Percentiles rank a stretch among this genome's conserved stretches.
These are phyloP conservation scores for Macropis europaea DNA, from an alignment of 2,888 invertebrate species.

Conservation along the genomic window DNA sequence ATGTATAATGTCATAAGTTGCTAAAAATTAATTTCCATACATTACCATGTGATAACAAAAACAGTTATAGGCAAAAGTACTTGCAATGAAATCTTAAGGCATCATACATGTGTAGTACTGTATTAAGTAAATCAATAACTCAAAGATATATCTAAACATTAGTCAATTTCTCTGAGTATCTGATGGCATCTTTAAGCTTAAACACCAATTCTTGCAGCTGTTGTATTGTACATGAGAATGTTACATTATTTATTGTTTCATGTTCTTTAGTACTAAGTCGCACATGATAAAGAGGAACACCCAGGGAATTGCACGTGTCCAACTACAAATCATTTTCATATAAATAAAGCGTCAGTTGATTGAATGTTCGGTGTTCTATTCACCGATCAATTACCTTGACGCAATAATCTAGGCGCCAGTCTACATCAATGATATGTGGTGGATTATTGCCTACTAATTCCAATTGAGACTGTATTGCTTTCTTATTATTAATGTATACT, in stretches of 20 bases:
- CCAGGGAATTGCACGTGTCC: constrained; percentile 62
- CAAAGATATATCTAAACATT: constrained; percentile 37
- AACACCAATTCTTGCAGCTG: constrained; percentile 85
- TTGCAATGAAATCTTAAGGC: constrained; percentile 7
- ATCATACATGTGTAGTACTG: constrained; percentile 10
- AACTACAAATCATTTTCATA: constrained; percentile 59
- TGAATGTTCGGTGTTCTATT: constrained; percentile 8
- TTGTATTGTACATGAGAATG: constrained; percentile 84
- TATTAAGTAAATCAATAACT: constrained; percentile 12
- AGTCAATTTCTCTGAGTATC: constrained; percentile 83
- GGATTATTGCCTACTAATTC: constrained; percentile 71
- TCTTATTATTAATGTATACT: constrained; percentile 64
- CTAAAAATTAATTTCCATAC: constrained; percentile 15
- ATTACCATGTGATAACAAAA: neutral
- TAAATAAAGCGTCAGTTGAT: constrained; percentile 9
- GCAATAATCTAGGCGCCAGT: constrained; percentile 78
- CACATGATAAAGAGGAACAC: constrained; percentile 67
- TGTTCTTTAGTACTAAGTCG: constrained; percentile 67
- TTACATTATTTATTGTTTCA: constrained; percentile 79
- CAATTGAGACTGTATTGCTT: constrained; percentile 66
- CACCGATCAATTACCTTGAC: constrained; percentile 71
- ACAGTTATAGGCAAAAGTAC: neutral
- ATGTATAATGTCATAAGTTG: constrained; percentile 20
- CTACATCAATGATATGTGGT: constrained; percentile 75
- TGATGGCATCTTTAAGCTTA: constrained; percentile 84